These are phyloP conservation scores for Ceyx cyanopectus DNA, from an alignment of 2,113 vertebrate genomes.

Conservation along the genomic window DNA sequence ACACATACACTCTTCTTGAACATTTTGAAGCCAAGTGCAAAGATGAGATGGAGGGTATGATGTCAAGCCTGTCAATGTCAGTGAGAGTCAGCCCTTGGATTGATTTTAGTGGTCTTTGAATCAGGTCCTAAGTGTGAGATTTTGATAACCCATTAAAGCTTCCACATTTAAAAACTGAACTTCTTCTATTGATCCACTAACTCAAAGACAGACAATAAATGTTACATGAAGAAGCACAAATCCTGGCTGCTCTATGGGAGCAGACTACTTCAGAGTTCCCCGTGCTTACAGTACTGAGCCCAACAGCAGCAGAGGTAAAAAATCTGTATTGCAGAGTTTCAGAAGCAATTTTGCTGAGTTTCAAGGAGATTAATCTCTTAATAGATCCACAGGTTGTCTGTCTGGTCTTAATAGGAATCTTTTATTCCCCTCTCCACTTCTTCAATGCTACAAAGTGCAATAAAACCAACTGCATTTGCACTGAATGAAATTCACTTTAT, in stretches of 20 bases:
- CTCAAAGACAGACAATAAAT: neutral
- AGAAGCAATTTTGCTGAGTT: constrained; percentile 6
- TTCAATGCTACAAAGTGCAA: neutral
- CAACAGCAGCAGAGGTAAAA: neutral
- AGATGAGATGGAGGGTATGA: neutral
- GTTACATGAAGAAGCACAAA: neutral
- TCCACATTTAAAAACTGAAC: neutral
- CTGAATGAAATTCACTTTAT: neutral
- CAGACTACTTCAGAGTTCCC: neutral
- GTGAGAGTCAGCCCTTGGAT: neutral
- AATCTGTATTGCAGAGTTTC: neutral
- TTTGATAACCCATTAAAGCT: neutral
- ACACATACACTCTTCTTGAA: neutral
- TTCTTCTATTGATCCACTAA: neutral
- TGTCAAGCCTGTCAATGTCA: neutral
- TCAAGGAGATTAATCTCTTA: constrained; percentile 19
- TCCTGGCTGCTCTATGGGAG: neutral
- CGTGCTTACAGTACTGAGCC: neutral
- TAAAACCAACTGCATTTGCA: constrained; percentile 10
- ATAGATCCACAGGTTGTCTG: neutral
- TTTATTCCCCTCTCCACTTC: constrained; percentile 1
- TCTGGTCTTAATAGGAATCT: constrained; percentile 4
- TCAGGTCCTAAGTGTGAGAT: neutral
- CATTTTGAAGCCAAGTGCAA: neutral
- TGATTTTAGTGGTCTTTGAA: neutral